A percentile compares a stretch with the other conserved stretches of the same genome.
Evolutionary conservation across 1,140 invertebrate genomes (phyloP).

Genomic region (Zaprionus taronus): DNA sequence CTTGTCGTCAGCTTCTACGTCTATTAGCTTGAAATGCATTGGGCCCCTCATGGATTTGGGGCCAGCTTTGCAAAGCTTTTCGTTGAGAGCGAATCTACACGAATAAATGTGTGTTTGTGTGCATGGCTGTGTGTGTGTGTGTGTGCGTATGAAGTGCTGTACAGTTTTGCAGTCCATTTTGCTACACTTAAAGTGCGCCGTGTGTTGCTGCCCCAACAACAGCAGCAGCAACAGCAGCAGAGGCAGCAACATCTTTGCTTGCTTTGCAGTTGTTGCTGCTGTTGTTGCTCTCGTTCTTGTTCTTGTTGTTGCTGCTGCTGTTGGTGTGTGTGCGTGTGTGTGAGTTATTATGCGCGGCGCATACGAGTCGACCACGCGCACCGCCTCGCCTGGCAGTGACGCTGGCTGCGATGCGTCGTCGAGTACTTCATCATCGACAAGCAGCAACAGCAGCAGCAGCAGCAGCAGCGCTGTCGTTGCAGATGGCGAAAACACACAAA

Average conservation of each 20-base stretch:
- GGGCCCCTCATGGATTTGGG: slow-evolving; percentile 37
- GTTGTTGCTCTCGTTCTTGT: slow-evolving; percentile 18
- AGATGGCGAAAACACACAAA: slow-evolving; percentile 72
- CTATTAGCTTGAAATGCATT: slow-evolving; percentile 42
- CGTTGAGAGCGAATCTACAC: neutral
- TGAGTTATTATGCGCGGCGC: slow-evolving; percentile 46
- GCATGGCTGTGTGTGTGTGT: slow-evolving; percentile 3
- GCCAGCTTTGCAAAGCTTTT: slow-evolving; percentile 29
- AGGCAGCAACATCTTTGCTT: slow-evolving; percentile 26
- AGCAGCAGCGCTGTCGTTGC: slow-evolving; percentile 14
- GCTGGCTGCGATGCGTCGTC: slow-evolving; percentile 43
- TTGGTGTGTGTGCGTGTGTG: slow-evolving; percentile 24
- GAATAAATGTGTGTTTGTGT: neutral
- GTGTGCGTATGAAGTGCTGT: slow-evolving; percentile 59
- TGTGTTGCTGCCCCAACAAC: slow-evolving; percentile 50
- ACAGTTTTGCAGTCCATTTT: slow-evolving; percentile 78
- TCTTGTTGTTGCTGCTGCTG: neutral
- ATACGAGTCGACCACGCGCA: slow-evolving; percentile 36
- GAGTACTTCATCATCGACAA: slow-evolving; percentile 77
- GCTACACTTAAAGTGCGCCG: slow-evolving; percentile 78
- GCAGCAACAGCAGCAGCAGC: slow-evolving; percentile 27
- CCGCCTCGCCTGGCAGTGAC: neutral
- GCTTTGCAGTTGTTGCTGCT: slow-evolving; percentile 28
- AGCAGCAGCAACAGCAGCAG: neutral
- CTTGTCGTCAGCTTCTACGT: slow-evolving; percentile 3